phyloP scores from a whole-genome alignment of 2,888 invertebrate genomes.

The Cephonodes hylas region DNA sequence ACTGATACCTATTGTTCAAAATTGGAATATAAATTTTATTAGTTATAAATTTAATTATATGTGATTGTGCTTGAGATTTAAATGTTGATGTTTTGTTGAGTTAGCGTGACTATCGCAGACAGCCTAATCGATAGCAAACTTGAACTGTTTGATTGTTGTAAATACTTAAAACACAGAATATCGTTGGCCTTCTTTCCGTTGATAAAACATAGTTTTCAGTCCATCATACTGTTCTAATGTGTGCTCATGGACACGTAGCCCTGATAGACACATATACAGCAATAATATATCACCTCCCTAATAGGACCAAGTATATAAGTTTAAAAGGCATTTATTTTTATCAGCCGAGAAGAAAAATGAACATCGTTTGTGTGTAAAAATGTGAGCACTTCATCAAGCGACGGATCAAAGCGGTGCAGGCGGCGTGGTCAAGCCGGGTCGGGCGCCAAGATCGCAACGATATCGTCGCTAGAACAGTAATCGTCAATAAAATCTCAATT shows the following conservation, averaged over 20 bases:
- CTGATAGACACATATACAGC: background rate
- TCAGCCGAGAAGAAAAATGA: slow-evolving; percentile 10
- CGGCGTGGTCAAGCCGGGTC: slow-evolving; percentile 47
- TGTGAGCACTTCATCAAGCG: slow-evolving; percentile 29
- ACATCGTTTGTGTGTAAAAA: slow-evolving; percentile 14
- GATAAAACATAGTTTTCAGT: too few species aligned
- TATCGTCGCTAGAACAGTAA: slow-evolving; percentile 78
- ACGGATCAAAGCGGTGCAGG: slow-evolving; percentile 53
- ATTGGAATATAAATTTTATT: background rate
- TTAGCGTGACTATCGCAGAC: too few species aligned
- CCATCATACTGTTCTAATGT: background rate
- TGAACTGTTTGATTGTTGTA: too few species aligned
- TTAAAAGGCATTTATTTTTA: slow-evolving; percentile 5
- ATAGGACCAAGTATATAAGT: background rate
- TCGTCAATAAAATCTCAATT: slow-evolving; percentile 82
- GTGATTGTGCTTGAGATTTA: too few species aligned
- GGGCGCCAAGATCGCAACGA: slow-evolving; percentile 81
- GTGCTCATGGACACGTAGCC: background rate
- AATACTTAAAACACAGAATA: too few species aligned
- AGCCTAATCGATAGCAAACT: too few species aligned
- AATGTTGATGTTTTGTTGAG: too few species aligned
- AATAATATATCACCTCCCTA: background rate
- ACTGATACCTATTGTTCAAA: background rate
- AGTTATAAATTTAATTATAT: too few species aligned
- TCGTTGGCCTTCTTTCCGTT: too few species aligned